Evolutionary conservation across 2,113 vertebrate species (phyloP).

Genomic region (Pterocles burchelli): DNA sequence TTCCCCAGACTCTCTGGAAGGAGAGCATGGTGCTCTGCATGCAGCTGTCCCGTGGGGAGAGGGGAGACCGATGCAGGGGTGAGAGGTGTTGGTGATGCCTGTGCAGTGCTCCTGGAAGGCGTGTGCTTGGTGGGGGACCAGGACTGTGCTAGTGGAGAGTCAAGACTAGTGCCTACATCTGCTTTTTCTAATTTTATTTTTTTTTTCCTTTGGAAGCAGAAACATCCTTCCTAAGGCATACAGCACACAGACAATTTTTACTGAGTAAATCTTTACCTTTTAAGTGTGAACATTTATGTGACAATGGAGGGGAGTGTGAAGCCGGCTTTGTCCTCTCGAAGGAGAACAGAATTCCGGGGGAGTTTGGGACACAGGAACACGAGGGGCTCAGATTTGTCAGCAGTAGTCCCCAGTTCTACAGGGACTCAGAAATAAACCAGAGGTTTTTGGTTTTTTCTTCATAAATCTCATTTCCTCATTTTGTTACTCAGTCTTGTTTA

Average conservation of each 20-base stretch:
- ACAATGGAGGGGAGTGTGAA: neutral
- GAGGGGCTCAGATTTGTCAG: neutral
- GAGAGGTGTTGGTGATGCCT: neutral
- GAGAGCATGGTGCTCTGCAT: rapidly evolving
- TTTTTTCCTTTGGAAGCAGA: neutral
- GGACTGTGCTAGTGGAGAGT: too few relatives aligned
- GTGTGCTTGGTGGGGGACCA: rapidly evolving
- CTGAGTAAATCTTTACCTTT: neutral
- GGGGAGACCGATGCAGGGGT: rapidly evolving
- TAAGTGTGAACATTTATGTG: neutral
- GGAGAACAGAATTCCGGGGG: neutral
- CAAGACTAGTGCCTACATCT: neutral
- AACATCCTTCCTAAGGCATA: neutral
- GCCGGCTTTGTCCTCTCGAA: neutral
- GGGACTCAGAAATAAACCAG: neutral
- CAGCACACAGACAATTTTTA: neutral
- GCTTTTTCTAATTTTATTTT: neutral
- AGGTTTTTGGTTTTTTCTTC: neutral
- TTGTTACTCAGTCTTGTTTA: neutral
- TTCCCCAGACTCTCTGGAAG: neutral
- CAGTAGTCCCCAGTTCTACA: neutral
- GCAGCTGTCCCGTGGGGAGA: rapidly evolving
- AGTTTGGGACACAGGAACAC: neutral
- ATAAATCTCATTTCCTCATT: neutral
- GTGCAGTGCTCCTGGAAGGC: rapidly evolving